Conservation (phyloP, 2,888 invertebrate genomes). For the Eupithecia subfuscata region DNA sequence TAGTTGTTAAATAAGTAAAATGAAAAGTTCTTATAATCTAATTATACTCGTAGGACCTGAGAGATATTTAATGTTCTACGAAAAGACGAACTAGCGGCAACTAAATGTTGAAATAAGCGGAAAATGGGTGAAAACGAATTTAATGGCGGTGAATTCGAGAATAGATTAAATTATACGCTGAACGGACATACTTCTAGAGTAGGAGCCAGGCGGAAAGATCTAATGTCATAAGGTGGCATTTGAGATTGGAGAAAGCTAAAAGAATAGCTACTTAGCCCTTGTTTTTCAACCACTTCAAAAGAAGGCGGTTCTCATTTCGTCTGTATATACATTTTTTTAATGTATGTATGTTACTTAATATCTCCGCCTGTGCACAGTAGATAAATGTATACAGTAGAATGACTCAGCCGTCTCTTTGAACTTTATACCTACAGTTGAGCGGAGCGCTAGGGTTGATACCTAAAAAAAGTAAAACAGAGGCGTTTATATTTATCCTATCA, state of each 20-base stretch:
- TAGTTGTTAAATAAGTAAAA: too few species aligned
- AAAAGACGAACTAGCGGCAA: slow-evolving; percentile 26
- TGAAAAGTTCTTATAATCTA: neutral
- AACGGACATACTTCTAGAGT: slow-evolving; percentile 43
- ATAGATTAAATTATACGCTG: slow-evolving; percentile 51
- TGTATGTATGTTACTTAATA: too few species aligned
- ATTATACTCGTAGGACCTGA: neutral
- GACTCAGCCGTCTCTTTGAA: too few species aligned
- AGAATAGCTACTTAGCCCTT: neutral
- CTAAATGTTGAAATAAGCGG: slow-evolving; percentile 50
- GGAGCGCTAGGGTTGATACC: too few species aligned
- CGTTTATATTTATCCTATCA: too few species aligned
- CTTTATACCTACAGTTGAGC: too few species aligned
- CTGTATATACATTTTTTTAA: too few species aligned
- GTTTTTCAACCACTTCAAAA: too few species aligned
- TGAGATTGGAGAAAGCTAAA: neutral
- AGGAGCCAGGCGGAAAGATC: neutral
- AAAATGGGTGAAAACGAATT: slow-evolving; percentile 45
- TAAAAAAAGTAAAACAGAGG: too few species aligned
- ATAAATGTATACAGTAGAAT: too few species aligned
- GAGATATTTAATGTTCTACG: neutral
- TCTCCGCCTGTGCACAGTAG: too few species aligned
- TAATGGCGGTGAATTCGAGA: slow-evolving; percentile 36
- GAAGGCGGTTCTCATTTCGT: too few species aligned
- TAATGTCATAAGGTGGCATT: neutral